A percentile compares a stretch with the other conserved stretches of the same genome.
Evolutionary conservation across 2,888 invertebrate species (phyloP).

Genomic region (Halictus ligatus): DNA sequence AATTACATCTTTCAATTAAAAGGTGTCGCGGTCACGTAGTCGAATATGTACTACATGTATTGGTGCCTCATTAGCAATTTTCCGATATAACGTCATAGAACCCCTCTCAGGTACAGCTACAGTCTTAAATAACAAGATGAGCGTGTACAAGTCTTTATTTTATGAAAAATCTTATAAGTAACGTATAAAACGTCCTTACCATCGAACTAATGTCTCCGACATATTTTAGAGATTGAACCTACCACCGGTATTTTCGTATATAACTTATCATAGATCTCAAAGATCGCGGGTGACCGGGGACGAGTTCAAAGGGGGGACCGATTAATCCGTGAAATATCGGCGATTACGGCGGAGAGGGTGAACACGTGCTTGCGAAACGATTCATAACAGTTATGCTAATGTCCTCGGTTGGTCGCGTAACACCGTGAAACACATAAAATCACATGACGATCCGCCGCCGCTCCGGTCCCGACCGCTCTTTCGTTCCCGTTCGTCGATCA

Average conservation of each 20-base stretch:
- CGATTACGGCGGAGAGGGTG: conserved; percentile 39
- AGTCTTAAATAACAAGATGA: too few species aligned
- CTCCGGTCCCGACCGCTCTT: conserved; percentile 41
- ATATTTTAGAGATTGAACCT: background rate
- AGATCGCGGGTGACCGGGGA: conserved; percentile 36
- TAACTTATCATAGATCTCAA: background rate
- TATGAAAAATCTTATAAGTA: background rate
- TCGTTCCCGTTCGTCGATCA: conserved; percentile 29
- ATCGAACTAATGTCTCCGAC: background rate
- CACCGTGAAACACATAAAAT: conserved; percentile 54
- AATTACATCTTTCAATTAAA: too few species aligned
- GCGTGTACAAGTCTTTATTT: background rate
- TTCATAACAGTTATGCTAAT: conserved; percentile 58
- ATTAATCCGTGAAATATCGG: conserved; percentile 66
- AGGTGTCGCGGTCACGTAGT: too few species aligned
- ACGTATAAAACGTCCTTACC: background rate
- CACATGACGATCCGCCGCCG: conserved; percentile 29
- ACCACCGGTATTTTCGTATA: background rate
- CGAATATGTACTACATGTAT: too few species aligned
- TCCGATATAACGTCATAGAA: too few species aligned
- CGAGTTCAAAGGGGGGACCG: conserved; percentile 40
- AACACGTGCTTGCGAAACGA: conserved; percentile 43
- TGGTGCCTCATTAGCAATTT: too few species aligned
- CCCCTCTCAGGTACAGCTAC: background rate
- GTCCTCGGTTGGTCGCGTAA: conserved; percentile 49